Percentiles rank a stretch among this genome's conserved stretches.
Evolutionary conservation across 2,797 vertebrate genomes (phyloP).

Genomic region (Tolypeutes matacus): DNA sequence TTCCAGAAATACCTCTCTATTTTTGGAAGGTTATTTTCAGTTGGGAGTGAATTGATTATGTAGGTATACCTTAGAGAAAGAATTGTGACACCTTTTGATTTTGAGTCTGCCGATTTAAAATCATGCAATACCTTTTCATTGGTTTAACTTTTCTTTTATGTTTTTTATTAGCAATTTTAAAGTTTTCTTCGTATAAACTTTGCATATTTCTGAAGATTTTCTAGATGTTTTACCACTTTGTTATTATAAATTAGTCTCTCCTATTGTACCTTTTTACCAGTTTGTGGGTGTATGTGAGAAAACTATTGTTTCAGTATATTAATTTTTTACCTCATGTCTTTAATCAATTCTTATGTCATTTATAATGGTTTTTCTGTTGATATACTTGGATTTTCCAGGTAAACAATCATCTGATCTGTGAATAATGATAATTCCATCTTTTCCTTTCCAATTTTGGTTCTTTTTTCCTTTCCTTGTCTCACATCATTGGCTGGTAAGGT

Average conservation of each 20-base stretch:
- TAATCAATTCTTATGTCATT: not conserved
- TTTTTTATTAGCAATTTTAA: not conserved
- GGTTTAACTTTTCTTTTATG: not conserved
- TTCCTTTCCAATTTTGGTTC: not conserved
- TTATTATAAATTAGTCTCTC: not conserved
- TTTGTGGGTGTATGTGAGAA: not conserved
- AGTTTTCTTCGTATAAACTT: not conserved
- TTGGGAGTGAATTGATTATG: not conserved
- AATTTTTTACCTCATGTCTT: not conserved
- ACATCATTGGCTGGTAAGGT: not conserved
- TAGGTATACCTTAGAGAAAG: not conserved
- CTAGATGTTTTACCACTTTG: not conserved
- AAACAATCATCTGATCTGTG: not conserved
- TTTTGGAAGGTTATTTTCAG: not conserved
- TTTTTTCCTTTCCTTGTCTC: not conserved
- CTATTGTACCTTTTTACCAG: not conserved
- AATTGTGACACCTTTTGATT: conserved; percentile 5
- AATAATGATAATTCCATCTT: not conserved
- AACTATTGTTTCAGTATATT: not conserved
- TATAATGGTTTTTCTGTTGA: conserved; percentile 15
- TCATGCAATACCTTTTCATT: not conserved
- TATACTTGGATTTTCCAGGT: not conserved
- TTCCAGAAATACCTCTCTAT: not conserved
- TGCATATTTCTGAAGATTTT: not conserved
- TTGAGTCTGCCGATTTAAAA: not conserved